Base-by-base conservation (phyloP, 2,888 invertebrate genomes). In the Stegophylla sp. region DNA sequence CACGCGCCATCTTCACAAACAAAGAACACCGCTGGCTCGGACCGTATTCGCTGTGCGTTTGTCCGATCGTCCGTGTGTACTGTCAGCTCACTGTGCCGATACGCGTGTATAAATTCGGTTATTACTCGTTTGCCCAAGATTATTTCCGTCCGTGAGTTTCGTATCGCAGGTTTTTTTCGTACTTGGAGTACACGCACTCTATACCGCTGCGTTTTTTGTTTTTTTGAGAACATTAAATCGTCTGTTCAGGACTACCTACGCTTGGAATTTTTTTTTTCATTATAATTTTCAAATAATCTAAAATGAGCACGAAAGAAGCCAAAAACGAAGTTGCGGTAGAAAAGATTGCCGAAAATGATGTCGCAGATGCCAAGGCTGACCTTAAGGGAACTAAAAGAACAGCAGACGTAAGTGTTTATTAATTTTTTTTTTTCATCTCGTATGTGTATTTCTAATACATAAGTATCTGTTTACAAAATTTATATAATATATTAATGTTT, bases 361-460 rank as follows among this genome's bases (percentile, higher is more conserved):
- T 90, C 84, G 87, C 86, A 83, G 93, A 93, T 87, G 90, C 91
- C 82, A 93, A 93, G 90, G 92, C 92, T 88, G 93, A 93, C 87
- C 89, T 93, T 87, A 94, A 94, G 89, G 94, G 93, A 88, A 92
- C 92, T 87, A 94, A 94, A 89, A 91, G 94, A 90, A 91, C 93
- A 89, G 93, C 93, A 86, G 94, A 94, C 91, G 94, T 94, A 88
- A 92, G 93, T 91, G 82, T 34, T 34, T 5, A 34, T 23, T 20
- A 3, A 3, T 51, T n/a, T 53, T 67, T 48, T 20, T 0, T 28
- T 3, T 41, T 10, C 15, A 43, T 12, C 15, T 12, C 26, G 3
- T 4, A 43, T 43, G 41, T 61, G 34, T 34, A 34, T 34, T 7
- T 34, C 34, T 3, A 5, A 7, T 34, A 7, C 34, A 34, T 34